phyloP scores from a whole-genome alignment of 2,113 vertebrate species.

The Neolamprologus sp. region DNA sequence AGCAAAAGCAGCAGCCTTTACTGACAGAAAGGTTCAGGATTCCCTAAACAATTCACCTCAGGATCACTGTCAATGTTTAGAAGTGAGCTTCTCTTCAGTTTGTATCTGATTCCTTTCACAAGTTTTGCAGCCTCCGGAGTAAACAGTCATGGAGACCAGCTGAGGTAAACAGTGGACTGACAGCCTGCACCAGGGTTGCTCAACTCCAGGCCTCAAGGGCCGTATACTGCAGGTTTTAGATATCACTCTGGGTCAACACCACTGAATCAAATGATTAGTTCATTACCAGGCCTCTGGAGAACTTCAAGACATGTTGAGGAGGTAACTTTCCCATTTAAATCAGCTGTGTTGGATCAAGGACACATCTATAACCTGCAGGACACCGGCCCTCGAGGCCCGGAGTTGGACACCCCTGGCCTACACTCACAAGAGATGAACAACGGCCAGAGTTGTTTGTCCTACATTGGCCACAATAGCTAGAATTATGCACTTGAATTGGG shows the following conservation, averaged over 20 bases:
- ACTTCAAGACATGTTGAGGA: background rate
- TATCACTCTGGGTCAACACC: background rate
- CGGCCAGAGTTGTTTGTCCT: fast-evolving
- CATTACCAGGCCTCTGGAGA: background rate
- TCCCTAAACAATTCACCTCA: background rate
- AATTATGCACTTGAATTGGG: fast-evolving
- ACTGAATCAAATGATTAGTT: background rate
- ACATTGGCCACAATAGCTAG: fast-evolving
- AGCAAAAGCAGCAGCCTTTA: background rate
- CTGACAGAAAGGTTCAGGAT: background rate
- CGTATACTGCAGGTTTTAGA: background rate
- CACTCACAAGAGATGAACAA: background rate
- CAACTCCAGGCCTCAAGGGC: background rate
- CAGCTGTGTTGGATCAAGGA: background rate
- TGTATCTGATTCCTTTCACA: background rate
- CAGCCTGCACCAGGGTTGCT: background rate
- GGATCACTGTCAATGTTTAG: background rate
- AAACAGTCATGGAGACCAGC: background rate
- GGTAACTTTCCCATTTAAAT: fast-evolving
- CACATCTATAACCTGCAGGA: background rate
- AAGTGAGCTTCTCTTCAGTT: background rate
- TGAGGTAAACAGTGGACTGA: background rate
- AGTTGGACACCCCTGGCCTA: background rate
- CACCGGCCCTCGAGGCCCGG: fast-evolving
- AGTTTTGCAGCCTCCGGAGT: background rate